These are phyloP conservation scores for Channallabes apus DNA, from an alignment of 2,797 vertebrate species.

Conservation along the genomic window DNA sequence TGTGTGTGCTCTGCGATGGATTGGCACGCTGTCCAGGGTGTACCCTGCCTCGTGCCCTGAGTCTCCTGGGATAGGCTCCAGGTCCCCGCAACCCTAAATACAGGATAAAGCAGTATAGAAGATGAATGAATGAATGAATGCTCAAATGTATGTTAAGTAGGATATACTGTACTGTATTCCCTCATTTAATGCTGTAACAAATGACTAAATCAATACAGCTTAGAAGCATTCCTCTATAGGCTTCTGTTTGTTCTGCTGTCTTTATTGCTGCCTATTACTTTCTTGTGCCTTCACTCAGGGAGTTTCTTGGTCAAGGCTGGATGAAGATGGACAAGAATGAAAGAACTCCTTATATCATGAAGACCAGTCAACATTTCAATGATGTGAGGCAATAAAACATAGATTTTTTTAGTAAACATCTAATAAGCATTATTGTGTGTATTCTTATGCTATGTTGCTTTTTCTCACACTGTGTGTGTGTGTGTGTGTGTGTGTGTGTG, in stretches of 20 bases:
- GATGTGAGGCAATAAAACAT: conserved; percentile 73
- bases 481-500: conserved; percentile 28
- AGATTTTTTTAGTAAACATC: neutral
- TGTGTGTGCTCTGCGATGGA: no score
- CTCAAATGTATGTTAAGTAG: neutral
- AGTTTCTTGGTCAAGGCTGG: conserved; percentile 96
- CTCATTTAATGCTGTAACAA: neutral
- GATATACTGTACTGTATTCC: neutral
- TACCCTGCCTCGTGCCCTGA: no score
- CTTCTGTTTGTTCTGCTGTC: neutral
- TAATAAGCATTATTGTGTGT: neutral
- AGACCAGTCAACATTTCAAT: conserved; percentile 95
- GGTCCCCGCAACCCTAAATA: no score
- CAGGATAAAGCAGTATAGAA: no score
- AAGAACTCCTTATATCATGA: conserved; percentile 92
- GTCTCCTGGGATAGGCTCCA: no score
- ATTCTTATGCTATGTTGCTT: neutral
- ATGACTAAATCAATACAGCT: neutral
- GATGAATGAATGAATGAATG: no score
- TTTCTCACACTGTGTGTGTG: neutral
- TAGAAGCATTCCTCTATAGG: neutral
- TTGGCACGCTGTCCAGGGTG: no score
- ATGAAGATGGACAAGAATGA: conserved; percentile 96
- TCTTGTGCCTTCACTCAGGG: conserved; percentile 68
- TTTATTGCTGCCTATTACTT: neutral